Conservation (phyloP, 2,113 vertebrate genomes). For the Ursus arctos region DNA sequence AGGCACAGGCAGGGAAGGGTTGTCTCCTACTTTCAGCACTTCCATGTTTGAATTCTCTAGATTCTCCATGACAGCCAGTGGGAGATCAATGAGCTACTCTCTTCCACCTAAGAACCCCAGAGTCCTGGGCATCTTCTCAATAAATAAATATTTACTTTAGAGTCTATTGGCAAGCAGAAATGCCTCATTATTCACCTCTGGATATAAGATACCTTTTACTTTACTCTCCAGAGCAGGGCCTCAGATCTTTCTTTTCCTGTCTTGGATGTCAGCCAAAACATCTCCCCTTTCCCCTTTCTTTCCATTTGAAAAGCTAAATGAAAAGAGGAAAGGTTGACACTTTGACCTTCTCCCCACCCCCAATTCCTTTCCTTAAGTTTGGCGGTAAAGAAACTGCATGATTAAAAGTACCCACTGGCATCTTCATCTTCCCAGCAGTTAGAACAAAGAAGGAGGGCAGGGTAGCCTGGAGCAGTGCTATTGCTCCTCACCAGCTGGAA, state of each 20-base stretch:
- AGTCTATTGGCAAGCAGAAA: constrained; percentile 36
- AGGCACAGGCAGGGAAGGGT: not conserved
- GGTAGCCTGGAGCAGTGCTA: not conserved
- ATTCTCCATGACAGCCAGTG: not conserved
- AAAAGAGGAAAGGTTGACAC: constrained; percentile 24
- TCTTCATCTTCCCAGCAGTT: not conserved
- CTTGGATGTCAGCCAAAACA: constrained; percentile 38
- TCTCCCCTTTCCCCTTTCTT: constrained; percentile 42
- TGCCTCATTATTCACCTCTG: constrained; percentile 40
- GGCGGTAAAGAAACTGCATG: constrained; percentile 40
- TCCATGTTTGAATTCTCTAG: not conserved
- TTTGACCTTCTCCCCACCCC: not conserved
- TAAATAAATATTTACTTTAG: constrained; percentile 57
- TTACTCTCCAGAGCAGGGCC: not conserved
- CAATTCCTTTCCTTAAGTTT: constrained; percentile 39
- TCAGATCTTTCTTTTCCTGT: constrained; percentile 2
- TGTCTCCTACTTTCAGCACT: not conserved
- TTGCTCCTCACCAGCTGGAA: not conserved
- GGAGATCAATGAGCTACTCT: not conserved
- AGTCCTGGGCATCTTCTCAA: not conserved
- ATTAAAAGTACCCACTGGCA: not conserved
- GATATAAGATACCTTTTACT: not conserved
- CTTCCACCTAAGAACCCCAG: not conserved
- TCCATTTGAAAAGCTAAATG: constrained; percentile 61
- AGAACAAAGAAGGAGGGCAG: not conserved